Percentiles rank a stretch among this genome's conserved stretches.
Evolutionary conservation across 1,140 invertebrate species (phyloP).

Genomic region (Hypothenemus hampei): DNA sequence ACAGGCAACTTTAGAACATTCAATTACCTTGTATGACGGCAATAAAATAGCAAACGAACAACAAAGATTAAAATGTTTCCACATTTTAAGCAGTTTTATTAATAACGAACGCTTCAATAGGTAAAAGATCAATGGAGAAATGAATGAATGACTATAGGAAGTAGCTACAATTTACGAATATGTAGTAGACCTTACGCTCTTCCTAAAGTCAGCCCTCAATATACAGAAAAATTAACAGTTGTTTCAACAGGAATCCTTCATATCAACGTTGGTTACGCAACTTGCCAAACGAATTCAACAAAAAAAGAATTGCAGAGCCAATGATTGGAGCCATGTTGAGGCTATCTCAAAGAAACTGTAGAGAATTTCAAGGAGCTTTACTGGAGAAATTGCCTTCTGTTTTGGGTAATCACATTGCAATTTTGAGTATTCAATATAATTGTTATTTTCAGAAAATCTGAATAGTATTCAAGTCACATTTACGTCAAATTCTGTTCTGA

Average conservation of each 20-base stretch:
- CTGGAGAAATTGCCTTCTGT: slow-evolving; percentile 46
- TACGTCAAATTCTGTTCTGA: background rate
- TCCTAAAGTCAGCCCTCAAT: background rate
- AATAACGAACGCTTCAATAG: background rate
- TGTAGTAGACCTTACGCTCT: no score
- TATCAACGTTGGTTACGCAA: slow-evolving; percentile 47
- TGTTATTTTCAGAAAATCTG: no score
- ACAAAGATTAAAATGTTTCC: slow-evolving; percentile 38
- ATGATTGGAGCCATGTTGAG: slow-evolving; percentile 17
- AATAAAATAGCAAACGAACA: slow-evolving; percentile 36
- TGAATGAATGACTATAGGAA: no score
- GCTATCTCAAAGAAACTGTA: slow-evolving; percentile 24
- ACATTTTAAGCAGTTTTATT: background rate
- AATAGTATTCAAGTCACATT: no score
- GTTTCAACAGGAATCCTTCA: slow-evolving; percentile 2
- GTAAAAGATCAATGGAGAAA: no score
- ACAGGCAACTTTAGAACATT: slow-evolving; percentile 43
- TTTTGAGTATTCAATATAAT: background rate
- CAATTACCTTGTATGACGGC: slow-evolving; percentile 46
- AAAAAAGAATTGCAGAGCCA: no score
- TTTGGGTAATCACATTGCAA: slow-evolving; percentile 36
- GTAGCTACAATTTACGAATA: no score
- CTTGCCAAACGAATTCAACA: no score
- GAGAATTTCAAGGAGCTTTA: slow-evolving; percentile 19
- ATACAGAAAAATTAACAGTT: background rate